Conservation (phyloP, 2,797 vertebrate species). For the Champsocephalus esox region DNA sequence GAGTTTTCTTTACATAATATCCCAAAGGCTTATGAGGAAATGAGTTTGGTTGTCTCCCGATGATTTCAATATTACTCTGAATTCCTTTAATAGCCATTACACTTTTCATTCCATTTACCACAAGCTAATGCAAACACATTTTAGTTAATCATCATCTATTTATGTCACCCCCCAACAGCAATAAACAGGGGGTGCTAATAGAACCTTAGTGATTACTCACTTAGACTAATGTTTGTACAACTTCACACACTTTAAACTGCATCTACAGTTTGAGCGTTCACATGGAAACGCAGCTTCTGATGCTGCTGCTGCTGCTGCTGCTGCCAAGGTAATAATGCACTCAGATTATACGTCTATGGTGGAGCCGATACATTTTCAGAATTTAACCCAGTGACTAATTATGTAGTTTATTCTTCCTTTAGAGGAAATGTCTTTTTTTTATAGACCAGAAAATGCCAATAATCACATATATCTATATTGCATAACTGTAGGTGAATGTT, state of each 20-base stretch:
- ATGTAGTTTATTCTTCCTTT: neutral
- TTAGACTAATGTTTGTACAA: conserved; percentile 9
- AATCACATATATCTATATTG: conserved; percentile 11
- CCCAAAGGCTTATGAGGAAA: conserved; percentile 48
- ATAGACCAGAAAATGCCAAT: conserved; percentile 1
- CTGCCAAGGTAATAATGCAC: conserved; percentile 58
- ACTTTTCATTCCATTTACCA: conserved; percentile 38
- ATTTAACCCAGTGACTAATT: conserved; percentile 13
- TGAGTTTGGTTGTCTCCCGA: conserved; percentile 38
- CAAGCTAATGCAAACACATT: conserved; percentile 2
- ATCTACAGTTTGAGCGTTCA: conserved; percentile 27
- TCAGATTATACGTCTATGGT: conserved; percentile 29
- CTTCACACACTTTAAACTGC: conserved; percentile 20
- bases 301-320: conserved; percentile 14
- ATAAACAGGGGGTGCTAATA: neutral
- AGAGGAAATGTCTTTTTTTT: conserved; percentile 1
- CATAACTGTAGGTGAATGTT: neutral
- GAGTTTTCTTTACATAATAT: conserved; percentile 29
- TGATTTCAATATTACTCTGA: conserved; percentile 42
- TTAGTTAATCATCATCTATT: conserved; percentile 29
- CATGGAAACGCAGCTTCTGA: conserved; percentile 30
- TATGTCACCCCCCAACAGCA: conserved; percentile 18
- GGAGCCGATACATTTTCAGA: neutral
- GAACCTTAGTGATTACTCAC: conserved; percentile 10
- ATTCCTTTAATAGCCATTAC: conserved; percentile 49